Conservation (phyloP, 2,113 vertebrate species). For the Mormyrus lacerda region DNA sequence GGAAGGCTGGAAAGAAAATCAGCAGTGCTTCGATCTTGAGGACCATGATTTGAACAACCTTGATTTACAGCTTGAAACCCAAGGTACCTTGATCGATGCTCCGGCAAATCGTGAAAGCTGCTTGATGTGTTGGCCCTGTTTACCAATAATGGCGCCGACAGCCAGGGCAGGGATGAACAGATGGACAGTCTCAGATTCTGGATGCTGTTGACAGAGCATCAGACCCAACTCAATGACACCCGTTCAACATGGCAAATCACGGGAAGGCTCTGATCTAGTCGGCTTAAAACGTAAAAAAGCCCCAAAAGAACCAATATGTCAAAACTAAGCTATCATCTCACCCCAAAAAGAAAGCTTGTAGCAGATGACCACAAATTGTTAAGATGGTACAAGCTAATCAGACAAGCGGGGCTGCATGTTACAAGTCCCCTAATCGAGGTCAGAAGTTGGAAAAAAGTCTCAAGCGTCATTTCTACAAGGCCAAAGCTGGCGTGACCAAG, state of each 20-base stretch:
- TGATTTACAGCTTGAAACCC: background rate
- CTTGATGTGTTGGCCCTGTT: constrained; percentile 98
- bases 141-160: constrained; percentile 96
- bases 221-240: background rate
- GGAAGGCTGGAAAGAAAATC: background rate
- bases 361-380: background rate
- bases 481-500: background rate
- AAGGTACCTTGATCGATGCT: constrained; percentile 87
- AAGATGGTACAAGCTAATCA: background rate
- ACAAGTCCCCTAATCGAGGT: background rate
- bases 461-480: background rate
- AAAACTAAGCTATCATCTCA: background rate
- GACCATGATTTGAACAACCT: background rate
- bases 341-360: background rate
- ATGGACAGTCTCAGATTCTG: constrained; percentile 91
- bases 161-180: constrained; percentile 94
- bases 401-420: background rate
- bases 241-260: background rate
- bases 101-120: constrained; percentile 95
- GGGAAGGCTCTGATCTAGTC: no score
- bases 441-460: background rate
- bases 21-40: background rate
- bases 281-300: background rate
- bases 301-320: no score
- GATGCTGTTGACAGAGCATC: constrained; percentile 55